These are phyloP conservation scores for Actenoides hombroni DNA, from an alignment of 2,113 vertebrate species.

Conservation along the genomic window DNA sequence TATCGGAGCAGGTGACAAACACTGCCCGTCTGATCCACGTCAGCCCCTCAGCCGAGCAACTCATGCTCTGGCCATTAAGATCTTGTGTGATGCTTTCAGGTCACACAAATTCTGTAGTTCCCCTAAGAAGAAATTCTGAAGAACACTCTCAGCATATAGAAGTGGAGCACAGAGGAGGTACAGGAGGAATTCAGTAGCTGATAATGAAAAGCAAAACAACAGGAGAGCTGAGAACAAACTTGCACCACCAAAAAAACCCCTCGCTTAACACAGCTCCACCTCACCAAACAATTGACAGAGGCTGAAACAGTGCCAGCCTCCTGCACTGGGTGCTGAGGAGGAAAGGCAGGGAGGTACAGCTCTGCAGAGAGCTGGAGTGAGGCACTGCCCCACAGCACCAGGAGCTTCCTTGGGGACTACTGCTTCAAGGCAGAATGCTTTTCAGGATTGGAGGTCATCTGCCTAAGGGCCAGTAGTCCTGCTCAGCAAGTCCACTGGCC, in stretches of 20 bases:
- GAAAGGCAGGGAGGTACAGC: neutral
- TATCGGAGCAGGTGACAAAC: neutral
- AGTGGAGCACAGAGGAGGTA: neutral
- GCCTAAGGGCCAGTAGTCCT: neutral
- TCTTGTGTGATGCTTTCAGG: neutral
- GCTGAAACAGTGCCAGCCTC: constrained; percentile 23
- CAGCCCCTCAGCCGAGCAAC: neutral
- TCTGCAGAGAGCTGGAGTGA: neutral
- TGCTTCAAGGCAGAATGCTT: neutral
- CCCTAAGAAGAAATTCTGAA: too few species aligned
- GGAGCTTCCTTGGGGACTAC: neutral
- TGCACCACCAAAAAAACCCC: neutral
- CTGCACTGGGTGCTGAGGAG: neutral
- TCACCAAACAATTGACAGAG: constrained; percentile 2
- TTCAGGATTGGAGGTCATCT: neutral
- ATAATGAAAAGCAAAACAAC: neutral
- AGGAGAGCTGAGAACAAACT: constrained; percentile 12
- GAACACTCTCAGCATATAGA: neutral
- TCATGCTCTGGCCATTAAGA: accelerated
- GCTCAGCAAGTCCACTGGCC: neutral
- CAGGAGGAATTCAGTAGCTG: neutral
- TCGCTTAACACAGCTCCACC: neutral
- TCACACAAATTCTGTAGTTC: neutral
- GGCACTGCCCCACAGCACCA: neutral
- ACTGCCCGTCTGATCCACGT: neutral